Base-by-base conservation (phyloP, 2,888 invertebrate genomes). In the Plagodis pulveraria region DNA sequence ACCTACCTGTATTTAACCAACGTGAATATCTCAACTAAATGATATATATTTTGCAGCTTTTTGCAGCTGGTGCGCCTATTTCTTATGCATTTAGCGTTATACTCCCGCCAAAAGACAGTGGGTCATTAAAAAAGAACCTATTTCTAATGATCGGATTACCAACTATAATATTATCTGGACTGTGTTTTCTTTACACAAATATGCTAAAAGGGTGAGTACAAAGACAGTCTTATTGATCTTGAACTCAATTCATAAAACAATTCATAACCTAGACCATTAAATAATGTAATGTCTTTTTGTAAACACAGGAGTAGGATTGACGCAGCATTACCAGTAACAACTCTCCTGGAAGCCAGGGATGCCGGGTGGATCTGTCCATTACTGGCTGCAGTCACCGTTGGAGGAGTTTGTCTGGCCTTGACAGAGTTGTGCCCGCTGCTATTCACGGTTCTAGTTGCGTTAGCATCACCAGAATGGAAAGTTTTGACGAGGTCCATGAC, bases 401-500 rank as follows among this genome's bases (percentile, higher is more conserved):
- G 93, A 11, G 94, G 94, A 0, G 89, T 94, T 10, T 94, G 94
- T 50, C 80, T 95, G n/a, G 93, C 94, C n/a, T 78, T 95, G 56
- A 94, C 94, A 4, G 95, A 95, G 78, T 88, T 94, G 0, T 92
- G 94, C 61, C 94, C 94, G 0, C 78, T 93, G 54, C 86, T 94
- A 11, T 94, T 94, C 72, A 86, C 87, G 6, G 85, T 94, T 6
- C 83, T 95, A 32, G 94, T 94, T 12, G 83, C 87, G 22, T 77
- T 95, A 57, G 94, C 94, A 0, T 94, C 94, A 8, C 94, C 94
- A 1, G 94, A 94, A 70, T 95, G 94, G 94, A 93, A 93, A 64
- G 93, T 95, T 22, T 85, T 95, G 35, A 94, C 95, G 8, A 88
- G 94, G 47, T 94, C 94, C 2, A 91, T 95, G 83, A 93, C 94